Conservation (phyloP, 1,140 invertebrate species). For the Contarinia nasturtii region DNA sequence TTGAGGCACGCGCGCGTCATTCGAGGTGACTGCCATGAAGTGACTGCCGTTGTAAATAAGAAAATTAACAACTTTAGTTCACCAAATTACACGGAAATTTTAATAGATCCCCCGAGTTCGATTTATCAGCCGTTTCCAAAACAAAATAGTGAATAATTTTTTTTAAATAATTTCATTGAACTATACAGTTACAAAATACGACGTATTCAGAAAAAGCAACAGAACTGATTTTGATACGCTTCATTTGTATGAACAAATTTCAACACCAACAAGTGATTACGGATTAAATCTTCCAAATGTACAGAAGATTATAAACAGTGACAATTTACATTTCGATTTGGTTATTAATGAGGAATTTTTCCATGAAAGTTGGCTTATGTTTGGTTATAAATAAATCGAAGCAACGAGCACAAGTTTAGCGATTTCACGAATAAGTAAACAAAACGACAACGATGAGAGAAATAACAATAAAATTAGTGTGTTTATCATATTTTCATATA, state of each 20-base stretch:
- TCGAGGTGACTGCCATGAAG: conserved; percentile 39
- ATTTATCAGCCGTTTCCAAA: conserved; percentile 16
- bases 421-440: too few relatives aligned
- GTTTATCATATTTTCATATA: too few relatives aligned
- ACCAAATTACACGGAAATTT: conserved; percentile 11
- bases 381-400: conserved; percentile 21
- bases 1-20: too few relatives aligned
- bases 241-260: conserved; percentile 10
- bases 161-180: too few relatives aligned
- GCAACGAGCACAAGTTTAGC: too few relatives aligned
- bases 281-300: conserved; percentile 11
- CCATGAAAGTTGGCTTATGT: conserved; percentile 23
- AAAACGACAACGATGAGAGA: too few relatives aligned
- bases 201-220: conserved; percentile 8
- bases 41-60: conserved; percentile 27
- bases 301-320: conserved; percentile 9
- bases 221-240: conserved; percentile 8
- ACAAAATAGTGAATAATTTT: too few relatives aligned
- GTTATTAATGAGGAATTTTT: conserved; percentile 25
- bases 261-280: conserved; percentile 11
- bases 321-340: conserved; percentile 22
- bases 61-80: background rate
- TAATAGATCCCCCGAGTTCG: conserved; percentile 13
- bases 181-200: conserved; percentile 8
- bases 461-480: too few relatives aligned